Evolutionary conservation across 1,140 invertebrate genomes (phyloP), one percentile per base, ranked within the genome.

Genomic region (Scaptodrosophila lebanonensis): DNA sequence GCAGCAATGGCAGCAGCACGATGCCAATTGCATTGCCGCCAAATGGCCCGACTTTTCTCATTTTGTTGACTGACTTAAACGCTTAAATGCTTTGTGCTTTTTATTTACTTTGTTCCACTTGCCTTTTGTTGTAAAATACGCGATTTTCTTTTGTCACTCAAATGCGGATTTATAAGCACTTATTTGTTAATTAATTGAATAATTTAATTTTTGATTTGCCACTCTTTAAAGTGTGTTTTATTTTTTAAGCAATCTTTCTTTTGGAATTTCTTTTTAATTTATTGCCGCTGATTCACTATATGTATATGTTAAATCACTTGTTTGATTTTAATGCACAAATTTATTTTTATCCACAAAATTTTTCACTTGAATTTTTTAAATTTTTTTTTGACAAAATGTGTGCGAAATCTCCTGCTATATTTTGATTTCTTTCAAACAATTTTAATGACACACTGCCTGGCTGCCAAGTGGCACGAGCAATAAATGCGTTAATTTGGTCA

Each of bases 231-330:
- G 22, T 39, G 27, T 36, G 40, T 50, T 42, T 39, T 12, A 38
- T 39, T 58, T 20, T 51, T 47, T 49, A 33, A 45, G 43, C 13
- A 38, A 51, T 52, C 29, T 64, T 44, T 25, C 63, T 56, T 56
- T 63, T 66, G 29, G 36, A 36, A 32, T 16, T 30, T 12, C 15
- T 43, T 52, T 29, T 13, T 35, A 38, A 43, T 59, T 53, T 32
- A 48, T 32, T 57, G 25, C 25, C 57, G 12, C 15, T 12, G 7
- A 30, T 25, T 54, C 22, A 20, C 64, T n/a, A n/a, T n/a, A n/a
- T 18, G 16, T 17, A 27, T 29, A 12, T 9, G 9, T 11, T 13
- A 15, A 43, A 15, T 43, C 16, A 43, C 18, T 29, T 43, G 9
- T 1, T 13, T 5, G 3, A 9, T 16, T 27, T 25, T 43, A 16